phyloP scores from a whole-genome alignment of 2,888 invertebrate genomes.

The Aleiodes testaceus region DNA sequence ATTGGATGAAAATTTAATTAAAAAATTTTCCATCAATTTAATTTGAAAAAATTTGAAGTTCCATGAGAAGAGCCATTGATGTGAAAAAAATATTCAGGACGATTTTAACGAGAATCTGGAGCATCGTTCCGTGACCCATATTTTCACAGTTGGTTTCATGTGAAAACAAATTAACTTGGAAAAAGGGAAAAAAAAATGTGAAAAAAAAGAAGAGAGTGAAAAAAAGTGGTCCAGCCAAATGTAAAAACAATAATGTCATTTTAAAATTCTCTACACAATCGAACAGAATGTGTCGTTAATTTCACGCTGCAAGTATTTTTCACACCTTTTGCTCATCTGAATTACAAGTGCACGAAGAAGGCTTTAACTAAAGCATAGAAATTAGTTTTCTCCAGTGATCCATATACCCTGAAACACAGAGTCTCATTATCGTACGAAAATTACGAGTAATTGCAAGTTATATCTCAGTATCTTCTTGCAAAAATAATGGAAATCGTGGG shows the following conservation, averaged over 20 bases:
- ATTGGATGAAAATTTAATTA: too few relatives aligned
- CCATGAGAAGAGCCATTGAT: neutral
- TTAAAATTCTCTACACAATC: too few relatives aligned
- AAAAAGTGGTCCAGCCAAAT: neutral
- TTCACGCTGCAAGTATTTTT: too few relatives aligned
- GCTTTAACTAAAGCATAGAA: neutral
- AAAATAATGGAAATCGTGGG: constrained; percentile 11
- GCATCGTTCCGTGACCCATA: constrained; percentile 30
- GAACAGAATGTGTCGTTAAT: too few relatives aligned
- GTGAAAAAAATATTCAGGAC: constrained; percentile 27
- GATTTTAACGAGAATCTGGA: constrained; percentile 38
- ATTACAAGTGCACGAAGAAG: too few relatives aligned
- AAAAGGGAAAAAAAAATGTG: too few relatives aligned
- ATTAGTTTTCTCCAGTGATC: constrained; percentile 5
- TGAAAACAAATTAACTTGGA: constrained; percentile 25
- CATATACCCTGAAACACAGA: neutral
- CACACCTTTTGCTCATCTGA: too few relatives aligned
- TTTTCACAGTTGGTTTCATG: constrained; percentile 30
- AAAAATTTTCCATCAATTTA: neutral
- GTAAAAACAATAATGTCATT: neutral
- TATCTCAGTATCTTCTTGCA: neutral
- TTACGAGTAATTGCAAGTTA: neutral
- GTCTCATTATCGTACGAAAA: constrained; percentile 1
- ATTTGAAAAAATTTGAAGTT: neutral
- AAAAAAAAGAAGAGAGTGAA: neutral